A percentile compares a stretch with the other conserved stretches of the same genome.
phyloP scores from a whole-genome alignment of 1,140 invertebrate species.

The Teleopsis dalmanni region DNA sequence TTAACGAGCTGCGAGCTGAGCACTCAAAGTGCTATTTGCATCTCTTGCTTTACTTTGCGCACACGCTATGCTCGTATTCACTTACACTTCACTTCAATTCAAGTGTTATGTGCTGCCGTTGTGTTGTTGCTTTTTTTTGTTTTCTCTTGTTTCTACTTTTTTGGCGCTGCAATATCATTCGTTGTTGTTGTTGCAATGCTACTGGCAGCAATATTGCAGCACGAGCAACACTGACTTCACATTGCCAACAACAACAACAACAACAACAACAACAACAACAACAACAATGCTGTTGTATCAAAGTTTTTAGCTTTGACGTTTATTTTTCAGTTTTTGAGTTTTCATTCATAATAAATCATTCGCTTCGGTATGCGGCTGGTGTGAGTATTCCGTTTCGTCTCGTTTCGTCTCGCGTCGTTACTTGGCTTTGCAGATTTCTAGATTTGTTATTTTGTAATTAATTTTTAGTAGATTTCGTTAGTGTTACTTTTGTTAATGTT shows the following conservation, averaged over 20 bases:
- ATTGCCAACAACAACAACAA: too few relatives aligned
- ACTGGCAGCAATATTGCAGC: not conserved
- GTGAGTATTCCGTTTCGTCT: not conserved
- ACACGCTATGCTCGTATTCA: not conserved
- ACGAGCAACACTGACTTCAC: not conserved
- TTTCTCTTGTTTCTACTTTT: not conserved
- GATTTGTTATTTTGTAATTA: not conserved
- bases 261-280: too few relatives aligned
- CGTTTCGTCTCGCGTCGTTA: too few relatives aligned
- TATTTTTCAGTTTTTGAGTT: slow-evolving; percentile 14
- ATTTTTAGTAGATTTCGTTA: not conserved
- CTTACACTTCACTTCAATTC: not conserved
- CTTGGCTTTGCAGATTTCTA: not conserved
- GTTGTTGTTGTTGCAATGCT: not conserved
- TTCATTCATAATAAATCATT: slow-evolving; percentile 20
- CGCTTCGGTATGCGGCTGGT: slow-evolving; percentile 4
- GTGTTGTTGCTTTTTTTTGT: not conserved
- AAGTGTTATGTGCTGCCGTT: not conserved
- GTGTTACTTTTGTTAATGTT: slow-evolving; percentile 1
- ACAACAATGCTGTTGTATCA: not conserved
- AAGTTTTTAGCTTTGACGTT: slow-evolving; percentile 6
- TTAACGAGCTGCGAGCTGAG: not conserved
- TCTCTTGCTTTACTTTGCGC: not conserved
- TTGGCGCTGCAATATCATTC: not conserved
- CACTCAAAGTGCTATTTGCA: not conserved